Percentiles rank a stretch among this genome's conserved stretches.
Evolutionary conservation across 2,113 vertebrate species (phyloP).

Genomic region (Anguilla japonica): DNA sequence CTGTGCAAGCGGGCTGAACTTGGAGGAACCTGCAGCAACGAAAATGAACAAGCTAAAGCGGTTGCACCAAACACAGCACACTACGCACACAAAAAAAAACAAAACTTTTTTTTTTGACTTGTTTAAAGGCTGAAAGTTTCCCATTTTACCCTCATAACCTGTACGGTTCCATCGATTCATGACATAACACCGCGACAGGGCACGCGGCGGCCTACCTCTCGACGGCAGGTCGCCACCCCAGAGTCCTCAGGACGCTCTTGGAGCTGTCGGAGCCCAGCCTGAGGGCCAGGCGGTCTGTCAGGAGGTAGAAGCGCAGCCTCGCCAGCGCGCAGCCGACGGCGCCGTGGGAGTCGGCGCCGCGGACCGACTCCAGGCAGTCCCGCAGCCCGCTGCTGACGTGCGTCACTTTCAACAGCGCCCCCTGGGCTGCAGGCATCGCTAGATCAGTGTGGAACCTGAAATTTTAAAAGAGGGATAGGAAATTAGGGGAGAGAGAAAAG

Average conservation of each 20-base stretch:
- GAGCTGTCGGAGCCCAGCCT: conserved; percentile 62
- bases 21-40: conserved; percentile 82
- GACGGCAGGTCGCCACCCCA: conserved; percentile 78
- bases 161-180: not conserved
- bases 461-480: not conserved
- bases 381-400: conserved; percentile 70
- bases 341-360: conserved; percentile 76
- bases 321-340: conserved; percentile 80
- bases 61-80: not conserved
- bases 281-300: conserved; percentile 79
- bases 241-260: conserved; percentile 65
- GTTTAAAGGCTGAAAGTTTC: not conserved
- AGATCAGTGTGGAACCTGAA: conserved; percentile 78
- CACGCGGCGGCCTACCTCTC: conserved; percentile 71
- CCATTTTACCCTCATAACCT: not conserved
- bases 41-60: not conserved
- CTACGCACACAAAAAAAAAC: not conserved
- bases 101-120: not conserved
- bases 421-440: conserved; percentile 75
- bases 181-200: not conserved
- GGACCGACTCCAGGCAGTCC: conserved; percentile 77
- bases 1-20: conserved; percentile 82
- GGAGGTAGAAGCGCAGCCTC: conserved; percentile 81
- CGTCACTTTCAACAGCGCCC: conserved; percentile 68
- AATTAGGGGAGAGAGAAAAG: not conserved